Conservation (phyloP, 1,140 invertebrate genomes). For the Scaptodrosophila lebanonensis region DNA sequence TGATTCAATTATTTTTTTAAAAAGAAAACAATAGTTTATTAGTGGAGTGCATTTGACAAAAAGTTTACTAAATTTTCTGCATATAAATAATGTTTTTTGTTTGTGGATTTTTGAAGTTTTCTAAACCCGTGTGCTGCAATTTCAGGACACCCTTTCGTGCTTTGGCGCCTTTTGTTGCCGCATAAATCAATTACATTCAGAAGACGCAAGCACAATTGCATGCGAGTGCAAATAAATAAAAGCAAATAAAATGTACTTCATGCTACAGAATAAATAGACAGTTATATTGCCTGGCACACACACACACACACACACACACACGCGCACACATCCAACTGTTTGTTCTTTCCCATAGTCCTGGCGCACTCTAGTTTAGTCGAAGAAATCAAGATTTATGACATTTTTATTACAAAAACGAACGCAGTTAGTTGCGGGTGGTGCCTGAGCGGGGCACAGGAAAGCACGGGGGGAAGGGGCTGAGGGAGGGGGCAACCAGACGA, state of each 20-base stretch:
- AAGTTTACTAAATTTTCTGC: too few species aligned
- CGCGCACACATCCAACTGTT: background rate
- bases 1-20: too few species aligned
- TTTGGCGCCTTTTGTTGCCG: background rate
- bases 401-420: conserved; percentile 74
- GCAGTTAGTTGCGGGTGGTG: conserved; percentile 56
- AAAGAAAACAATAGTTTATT: too few species aligned
- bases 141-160: too few species aligned
- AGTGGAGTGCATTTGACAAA: too few species aligned
- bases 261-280: conserved; percentile 66
- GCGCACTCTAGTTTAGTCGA: conserved; percentile 61
- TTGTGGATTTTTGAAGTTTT: background rate
- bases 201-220: background rate
- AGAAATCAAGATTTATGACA: conserved; percentile 76
- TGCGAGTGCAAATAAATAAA: conserved; percentile 65
- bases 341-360: conserved; percentile 7
- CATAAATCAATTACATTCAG: conserved; percentile 30
- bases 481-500: too few species aligned
- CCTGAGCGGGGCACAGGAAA: too few species aligned
- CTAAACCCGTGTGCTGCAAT: background rate
- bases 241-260: conserved; percentile 71
- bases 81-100: too few species aligned
- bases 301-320: conserved; percentile 1
- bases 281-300: conserved; percentile 54
- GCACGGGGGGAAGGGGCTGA: too few species aligned